phyloP scores from a whole-genome alignment of 2,113 vertebrate species.

The Elephantulus edwardii region DNA sequence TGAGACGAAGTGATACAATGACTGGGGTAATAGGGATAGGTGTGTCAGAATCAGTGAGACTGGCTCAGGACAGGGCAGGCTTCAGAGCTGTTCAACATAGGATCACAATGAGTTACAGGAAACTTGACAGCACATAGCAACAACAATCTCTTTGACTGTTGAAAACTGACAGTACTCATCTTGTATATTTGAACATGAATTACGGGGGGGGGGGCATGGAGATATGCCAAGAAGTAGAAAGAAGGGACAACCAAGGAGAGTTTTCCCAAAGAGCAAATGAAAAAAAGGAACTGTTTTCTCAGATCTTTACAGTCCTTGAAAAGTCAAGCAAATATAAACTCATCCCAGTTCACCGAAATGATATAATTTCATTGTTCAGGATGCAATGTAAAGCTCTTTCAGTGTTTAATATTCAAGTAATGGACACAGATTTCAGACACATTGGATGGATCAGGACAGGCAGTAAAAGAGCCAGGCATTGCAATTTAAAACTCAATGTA shows the following conservation, averaged over 20 bases:
- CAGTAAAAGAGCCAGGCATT: constrained; percentile 52
- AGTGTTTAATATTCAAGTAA: constrained; percentile 63
- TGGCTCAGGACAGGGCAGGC: no score
- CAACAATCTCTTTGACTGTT: constrained; percentile 9
- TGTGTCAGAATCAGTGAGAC: no score
- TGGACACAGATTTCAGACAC: constrained; percentile 47
- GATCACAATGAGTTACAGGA: no score
- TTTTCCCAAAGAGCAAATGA: not conserved
- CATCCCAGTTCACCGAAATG: not conserved
- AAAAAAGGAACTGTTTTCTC: not conserved
- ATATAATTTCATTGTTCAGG: not conserved
- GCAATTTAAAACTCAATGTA: constrained; percentile 53
- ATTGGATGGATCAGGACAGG: constrained; percentile 47
- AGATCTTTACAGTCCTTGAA: not conserved
- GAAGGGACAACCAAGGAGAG: not conserved
- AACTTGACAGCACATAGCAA: no score
- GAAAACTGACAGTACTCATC: constrained; percentile 9
- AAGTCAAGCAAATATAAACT: not conserved
- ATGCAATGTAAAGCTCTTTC: not conserved
- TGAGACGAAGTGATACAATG: no score
- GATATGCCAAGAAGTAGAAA: not conserved
- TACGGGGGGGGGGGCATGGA: not conserved
- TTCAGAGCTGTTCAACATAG: no score
- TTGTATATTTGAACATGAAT: not conserved
- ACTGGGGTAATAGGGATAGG: no score